phyloP scores from a whole-genome alignment of 2,113 vertebrate genomes.

The Archilochus colubris region DNA sequence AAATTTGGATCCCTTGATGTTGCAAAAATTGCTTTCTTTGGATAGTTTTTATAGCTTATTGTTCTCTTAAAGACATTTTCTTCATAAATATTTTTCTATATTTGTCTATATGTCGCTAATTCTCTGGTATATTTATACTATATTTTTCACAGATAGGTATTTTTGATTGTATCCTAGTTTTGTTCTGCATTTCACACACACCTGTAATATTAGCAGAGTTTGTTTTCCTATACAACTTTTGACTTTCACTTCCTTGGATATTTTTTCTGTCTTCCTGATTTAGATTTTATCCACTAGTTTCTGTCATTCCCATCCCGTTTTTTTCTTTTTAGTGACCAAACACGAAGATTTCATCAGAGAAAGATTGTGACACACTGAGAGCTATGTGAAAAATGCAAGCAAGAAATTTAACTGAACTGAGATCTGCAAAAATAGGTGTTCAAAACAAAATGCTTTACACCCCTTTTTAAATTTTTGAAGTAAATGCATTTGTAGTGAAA shows the following conservation, averaged over 20 bases:
- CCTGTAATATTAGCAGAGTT: not conserved
- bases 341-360: not conserved
- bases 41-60: not conserved
- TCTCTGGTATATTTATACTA: not conserved
- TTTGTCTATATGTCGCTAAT: not conserved
- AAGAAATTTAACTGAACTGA: not conserved
- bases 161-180: not conserved
- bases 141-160: not conserved
- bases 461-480: not conserved
- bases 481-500: not conserved
- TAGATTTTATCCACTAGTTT: not conserved
- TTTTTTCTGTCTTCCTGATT: not conserved
- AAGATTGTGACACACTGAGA: not conserved
- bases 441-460: accelerated
- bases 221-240: not conserved
- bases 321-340: not conserved
- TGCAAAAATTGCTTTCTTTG: not conserved
- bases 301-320: not conserved
- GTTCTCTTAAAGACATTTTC: not conserved
- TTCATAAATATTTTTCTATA: not conserved
- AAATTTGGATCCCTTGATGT: not conserved
- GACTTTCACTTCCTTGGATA: not conserved
- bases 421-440: not conserved
- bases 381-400: not conserved
- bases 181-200: not conserved